These are phyloP conservation scores for Neodiprion lecontei DNA, from an alignment of 1,140 invertebrate species.

Conservation along the genomic window DNA sequence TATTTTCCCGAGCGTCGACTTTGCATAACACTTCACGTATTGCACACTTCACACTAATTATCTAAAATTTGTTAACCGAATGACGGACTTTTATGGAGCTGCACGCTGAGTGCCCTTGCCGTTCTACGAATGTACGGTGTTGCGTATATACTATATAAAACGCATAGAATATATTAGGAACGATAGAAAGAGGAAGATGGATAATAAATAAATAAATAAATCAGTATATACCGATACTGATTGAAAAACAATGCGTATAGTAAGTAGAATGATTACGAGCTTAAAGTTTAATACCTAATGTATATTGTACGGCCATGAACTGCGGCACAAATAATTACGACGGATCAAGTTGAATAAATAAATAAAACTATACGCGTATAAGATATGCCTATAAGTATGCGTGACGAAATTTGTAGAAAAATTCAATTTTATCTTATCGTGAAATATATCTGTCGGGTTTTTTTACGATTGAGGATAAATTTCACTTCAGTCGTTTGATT, in stretches of 20 bases:
- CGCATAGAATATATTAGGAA: not conserved
- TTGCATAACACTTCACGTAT: not conserved
- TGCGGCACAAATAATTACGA: too few species aligned
- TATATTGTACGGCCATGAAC: too few species aligned
- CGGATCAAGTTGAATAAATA: not conserved
- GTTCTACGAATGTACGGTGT: too few species aligned
- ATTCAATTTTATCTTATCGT: too few species aligned
- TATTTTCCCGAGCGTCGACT: not conserved
- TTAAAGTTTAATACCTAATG: not conserved
- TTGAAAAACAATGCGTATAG: not conserved
- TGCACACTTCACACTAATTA: conserved; percentile 2
- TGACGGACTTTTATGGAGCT: not conserved
- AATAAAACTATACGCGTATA: not conserved
- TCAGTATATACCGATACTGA: not conserved
- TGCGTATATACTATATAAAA: not conserved
- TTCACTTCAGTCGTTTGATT: too few species aligned
- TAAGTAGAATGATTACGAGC: not conserved
- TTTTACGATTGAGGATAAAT: too few species aligned
- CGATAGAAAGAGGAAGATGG: not conserved
- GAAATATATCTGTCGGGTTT: too few species aligned
- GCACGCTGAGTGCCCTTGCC: too few species aligned
- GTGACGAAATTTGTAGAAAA: too few species aligned
- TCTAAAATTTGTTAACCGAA: not conserved
- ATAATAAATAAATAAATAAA: not conserved
- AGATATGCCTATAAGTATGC: too few species aligned